phyloP scores from a whole-genome alignment of 2,888 invertebrate genomes.

The Cetonia aurata region DNA sequence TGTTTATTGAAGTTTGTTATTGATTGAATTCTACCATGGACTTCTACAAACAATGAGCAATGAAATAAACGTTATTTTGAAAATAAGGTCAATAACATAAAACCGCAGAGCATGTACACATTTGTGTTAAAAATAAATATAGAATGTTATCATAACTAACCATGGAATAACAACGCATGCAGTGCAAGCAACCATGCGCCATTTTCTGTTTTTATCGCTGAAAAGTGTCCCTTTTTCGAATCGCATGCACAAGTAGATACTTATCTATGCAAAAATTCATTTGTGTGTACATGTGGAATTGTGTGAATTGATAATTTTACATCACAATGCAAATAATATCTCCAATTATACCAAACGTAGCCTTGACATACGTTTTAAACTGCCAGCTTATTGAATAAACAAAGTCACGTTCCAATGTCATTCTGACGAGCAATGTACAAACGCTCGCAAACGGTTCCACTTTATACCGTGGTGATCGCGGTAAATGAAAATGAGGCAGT shows the following conservation, averaged over 20 bases:
- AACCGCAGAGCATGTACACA: no score
- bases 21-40: no score
- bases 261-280: slow-evolving; percentile 4
- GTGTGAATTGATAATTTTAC: slow-evolving; percentile 11
- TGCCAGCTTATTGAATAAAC: slow-evolving; percentile 18
- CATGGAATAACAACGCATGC: no score
- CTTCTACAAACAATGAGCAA: no score
- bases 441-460: slow-evolving; percentile 11
- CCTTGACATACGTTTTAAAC: slow-evolving; percentile 28
- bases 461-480: background rate
- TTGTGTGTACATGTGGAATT: background rate
- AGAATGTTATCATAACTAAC: no score
- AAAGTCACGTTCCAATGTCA: slow-evolving; percentile 39
- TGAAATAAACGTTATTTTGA: no score
- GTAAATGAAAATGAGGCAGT: slow-evolving; percentile 25
- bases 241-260: background rate
- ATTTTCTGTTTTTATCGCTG: no score
- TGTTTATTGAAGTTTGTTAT: no score
- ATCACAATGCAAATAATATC: slow-evolving; percentile 14
- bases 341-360: slow-evolving; percentile 16
- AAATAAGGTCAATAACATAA: no score
- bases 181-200: no score
- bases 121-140: no score
- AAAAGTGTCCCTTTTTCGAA: no score
- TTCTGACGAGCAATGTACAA: slow-evolving; percentile 16